Percentiles rank a stretch among this genome's conserved stretches.
phyloP scores from a whole-genome alignment of 2,888 invertebrate species.

The Leuctra nigra region DNA sequence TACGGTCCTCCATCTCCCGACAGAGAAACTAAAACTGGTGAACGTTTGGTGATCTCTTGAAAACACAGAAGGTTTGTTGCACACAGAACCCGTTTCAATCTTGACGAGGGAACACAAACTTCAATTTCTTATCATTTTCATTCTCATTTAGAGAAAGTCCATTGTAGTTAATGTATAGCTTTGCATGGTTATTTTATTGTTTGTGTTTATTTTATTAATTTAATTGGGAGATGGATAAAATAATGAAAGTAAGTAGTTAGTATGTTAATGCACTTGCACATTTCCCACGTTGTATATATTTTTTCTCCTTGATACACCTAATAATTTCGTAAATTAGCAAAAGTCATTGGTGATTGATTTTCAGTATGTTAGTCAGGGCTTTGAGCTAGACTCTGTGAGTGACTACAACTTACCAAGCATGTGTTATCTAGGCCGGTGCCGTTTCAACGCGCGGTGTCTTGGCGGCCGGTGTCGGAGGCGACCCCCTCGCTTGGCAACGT shows the following conservation, averaged over 20 bases:
- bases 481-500: slow-evolving; percentile 48
- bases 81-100: background rate
- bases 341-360: no score
- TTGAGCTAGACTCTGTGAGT: no score
- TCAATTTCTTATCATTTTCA: background rate
- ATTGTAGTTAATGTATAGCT: no score
- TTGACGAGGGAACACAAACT: background rate
- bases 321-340: no score
- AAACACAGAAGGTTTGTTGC: background rate
- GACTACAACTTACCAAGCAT: no score
- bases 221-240: no score
- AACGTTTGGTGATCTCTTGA: slow-evolving; percentile 1
- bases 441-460: slow-evolving; percentile 49
- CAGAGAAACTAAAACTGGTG: slow-evolving; percentile 5
- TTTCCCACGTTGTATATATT: no score
- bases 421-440: slow-evolving; percentile 32
- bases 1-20: background rate
- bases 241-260: no score
- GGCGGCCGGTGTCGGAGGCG: slow-evolving; percentile 52
- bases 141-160: no score
- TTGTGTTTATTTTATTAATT: slow-evolving; percentile 20
- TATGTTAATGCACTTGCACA: no score
- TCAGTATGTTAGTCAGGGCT: no score
- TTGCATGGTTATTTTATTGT: slow-evolving; percentile 12
- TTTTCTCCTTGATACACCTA: no score